Base-by-base conservation (phyloP, 2,113 vertebrate genomes). In the Otocyon megalotis region DNA sequence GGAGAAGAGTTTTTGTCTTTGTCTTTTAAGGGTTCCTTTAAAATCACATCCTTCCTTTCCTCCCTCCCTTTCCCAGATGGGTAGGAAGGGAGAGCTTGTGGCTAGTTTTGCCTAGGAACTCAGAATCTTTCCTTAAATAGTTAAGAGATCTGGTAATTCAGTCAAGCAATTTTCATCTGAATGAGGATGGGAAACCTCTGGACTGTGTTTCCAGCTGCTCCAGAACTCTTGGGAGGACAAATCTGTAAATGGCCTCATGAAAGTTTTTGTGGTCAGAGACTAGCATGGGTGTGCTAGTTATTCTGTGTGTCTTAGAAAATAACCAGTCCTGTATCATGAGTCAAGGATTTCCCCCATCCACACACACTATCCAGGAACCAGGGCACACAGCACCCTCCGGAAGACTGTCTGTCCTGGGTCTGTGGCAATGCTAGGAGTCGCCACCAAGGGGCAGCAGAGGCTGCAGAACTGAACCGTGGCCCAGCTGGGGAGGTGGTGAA, bases 371-470 rank as follows among this genome's bases (percentile, higher is more conserved):
- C 8, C 32, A 5, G 20, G 48, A 48, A 56, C 26, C 65, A 32
- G 54, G 28, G 53, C 12, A 56, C 28, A 8, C 11, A 3, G 14
- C 60, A 53, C 10, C 8, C 5, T 22, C 5, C 2, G 35, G 2
- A 30, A 35, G 1, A 20, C 48, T 28, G 1, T 6, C 24, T 13
- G 48, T 62, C 58, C 11, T 0, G 2, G 14, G 20, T 17, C 79
- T 65, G 35, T 4, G 8, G 72, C 86, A 86, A 65, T 17, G 4
- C 50, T 4, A 13, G n/a, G 11, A 94, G 32, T 37, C 6, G 37
- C 90, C 97, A 81, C 82, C 11, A 72, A 76, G 90, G 72, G 94
- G 79, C 54, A 93, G 97, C 87, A 97, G 93, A 97, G 82, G 82
- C 92, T 24, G 71, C 13, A 56, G 60, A 67, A 48, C 74, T 24